phyloP scores from a whole-genome alignment of 2,797 vertebrate species.

The Nasua narica region DNA sequence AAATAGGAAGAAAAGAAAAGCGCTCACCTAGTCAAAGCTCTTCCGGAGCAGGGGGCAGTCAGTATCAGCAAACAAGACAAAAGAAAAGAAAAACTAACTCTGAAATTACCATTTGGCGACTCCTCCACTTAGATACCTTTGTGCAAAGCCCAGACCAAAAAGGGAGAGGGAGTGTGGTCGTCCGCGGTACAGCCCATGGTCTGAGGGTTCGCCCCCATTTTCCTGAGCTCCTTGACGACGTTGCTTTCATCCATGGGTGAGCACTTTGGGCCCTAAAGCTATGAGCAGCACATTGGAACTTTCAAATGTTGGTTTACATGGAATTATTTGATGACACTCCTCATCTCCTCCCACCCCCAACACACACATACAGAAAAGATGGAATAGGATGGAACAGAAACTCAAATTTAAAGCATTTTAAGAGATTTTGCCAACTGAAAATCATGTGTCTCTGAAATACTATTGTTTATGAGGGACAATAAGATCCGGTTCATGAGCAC shows the following conservation, averaged over 20 bases:
- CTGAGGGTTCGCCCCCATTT: not conserved
- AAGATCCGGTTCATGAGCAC: not conserved
- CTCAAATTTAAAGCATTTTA: not conserved
- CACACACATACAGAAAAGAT: not conserved
- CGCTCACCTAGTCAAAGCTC: not conserved
- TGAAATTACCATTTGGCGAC: not conserved
- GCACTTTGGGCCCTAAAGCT: too few species aligned
- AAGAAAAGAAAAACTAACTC: not conserved
- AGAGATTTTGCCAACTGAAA: not conserved
- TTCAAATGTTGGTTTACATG: not conserved
- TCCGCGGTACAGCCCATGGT: fast-evolving
- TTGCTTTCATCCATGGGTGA: not conserved
- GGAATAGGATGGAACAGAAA: not conserved
- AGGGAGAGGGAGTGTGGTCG: too few species aligned
- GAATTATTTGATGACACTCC: not conserved
- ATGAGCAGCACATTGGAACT: fast-evolving
- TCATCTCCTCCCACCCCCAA: too few species aligned
- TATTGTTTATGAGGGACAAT: fast-evolving
- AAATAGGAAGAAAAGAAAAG: not conserved
- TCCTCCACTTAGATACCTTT: not conserved
- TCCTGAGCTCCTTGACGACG: fast-evolving
- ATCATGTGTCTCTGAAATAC: not conserved
- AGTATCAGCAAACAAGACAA: not conserved
- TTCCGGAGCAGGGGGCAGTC: not conserved
- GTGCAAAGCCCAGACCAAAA: too few species aligned